Conservation (phyloP, 2,797 vertebrate species). For the Argyrosomus regius region DNA sequence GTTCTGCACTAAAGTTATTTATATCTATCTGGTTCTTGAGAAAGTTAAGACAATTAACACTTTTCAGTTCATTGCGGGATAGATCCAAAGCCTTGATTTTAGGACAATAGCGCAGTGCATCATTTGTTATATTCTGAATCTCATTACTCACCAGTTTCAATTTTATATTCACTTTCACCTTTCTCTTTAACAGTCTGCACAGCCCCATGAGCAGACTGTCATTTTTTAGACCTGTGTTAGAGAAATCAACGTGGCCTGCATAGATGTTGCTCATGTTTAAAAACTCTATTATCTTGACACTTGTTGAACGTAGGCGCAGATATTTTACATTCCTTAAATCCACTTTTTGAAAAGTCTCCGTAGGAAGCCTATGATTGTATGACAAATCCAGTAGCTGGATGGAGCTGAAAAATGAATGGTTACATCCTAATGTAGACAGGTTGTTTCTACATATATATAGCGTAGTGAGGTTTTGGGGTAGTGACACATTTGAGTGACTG, state of each 20-base stretch:
- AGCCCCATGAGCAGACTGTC: constrained; percentile 44
- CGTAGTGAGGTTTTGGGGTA: constrained; percentile 74
- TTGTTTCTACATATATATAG: constrained; percentile 78
- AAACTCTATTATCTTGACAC: constrained; percentile 69
- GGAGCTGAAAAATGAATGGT: constrained; percentile 60
- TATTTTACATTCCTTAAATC: constrained; percentile 68
- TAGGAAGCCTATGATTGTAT: constrained; percentile 67
- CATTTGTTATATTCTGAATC: constrained; percentile 41
- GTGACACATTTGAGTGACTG: constrained; percentile 66
- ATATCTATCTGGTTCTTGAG: constrained; percentile 65
- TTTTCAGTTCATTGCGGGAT: constrained; percentile 73
- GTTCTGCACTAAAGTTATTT: constrained; percentile 68
- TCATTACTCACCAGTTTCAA: constrained; percentile 68
- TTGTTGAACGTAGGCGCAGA: constrained; percentile 75
- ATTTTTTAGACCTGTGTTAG: constrained; percentile 72
- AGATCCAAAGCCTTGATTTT: constrained; percentile 74
- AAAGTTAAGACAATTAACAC: constrained; percentile 69
- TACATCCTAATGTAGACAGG: constrained; percentile 73
- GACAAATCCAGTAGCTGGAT: constrained; percentile 81
- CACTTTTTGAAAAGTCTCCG: constrained; percentile 72
- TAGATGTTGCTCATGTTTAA: constrained; percentile 75
- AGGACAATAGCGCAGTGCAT: constrained; percentile 72
- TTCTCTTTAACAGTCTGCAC: constrained; percentile 69
- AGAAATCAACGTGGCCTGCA: constrained; percentile 76
- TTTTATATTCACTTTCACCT: constrained; percentile 23